Conservation (phyloP, 1,140 invertebrate genomes). For the Phocides pigmalion region DNA sequence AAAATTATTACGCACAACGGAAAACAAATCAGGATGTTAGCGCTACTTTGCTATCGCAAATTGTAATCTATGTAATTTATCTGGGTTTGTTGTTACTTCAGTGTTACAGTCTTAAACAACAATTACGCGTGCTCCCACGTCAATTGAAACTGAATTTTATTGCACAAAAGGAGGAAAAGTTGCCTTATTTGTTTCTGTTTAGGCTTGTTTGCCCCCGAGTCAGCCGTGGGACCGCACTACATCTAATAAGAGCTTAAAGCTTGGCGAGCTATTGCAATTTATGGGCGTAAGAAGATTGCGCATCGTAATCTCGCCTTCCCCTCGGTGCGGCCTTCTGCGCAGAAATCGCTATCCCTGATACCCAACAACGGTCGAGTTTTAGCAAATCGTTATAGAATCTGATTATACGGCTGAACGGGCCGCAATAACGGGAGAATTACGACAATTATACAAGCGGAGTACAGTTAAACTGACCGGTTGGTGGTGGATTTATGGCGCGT, state of each 20-base stretch:
- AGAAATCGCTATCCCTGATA: conserved; percentile 49
- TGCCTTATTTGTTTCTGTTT: conserved; percentile 31
- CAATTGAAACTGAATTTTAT: conserved; percentile 17
- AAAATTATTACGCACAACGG: conserved; percentile 19
- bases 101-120: conserved; percentile 1
- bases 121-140: conserved; percentile 13
- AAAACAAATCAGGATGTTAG: conserved; percentile 10
- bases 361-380: conserved; percentile 48
- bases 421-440: conserved; percentile 37
- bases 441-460: conserved; percentile 36
- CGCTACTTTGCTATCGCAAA: conserved; percentile 3
- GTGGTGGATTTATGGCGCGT: conserved; percentile 17
- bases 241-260: conserved; percentile 54
- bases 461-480: conserved; percentile 4
- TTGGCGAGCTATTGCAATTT: conserved; percentile 62
- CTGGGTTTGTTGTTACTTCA: neutral
- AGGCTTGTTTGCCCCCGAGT: conserved; percentile 38
- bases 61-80: conserved; percentile 16
- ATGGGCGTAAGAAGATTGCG: conserved; percentile 71
- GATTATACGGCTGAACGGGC: conserved; percentile 45
- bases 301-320: conserved; percentile 54
- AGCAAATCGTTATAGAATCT: conserved; percentile 67
- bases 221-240: conserved; percentile 35
- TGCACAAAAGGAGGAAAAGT: conserved; percentile 14
- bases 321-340: conserved; percentile 35